A percentile compares a stretch with the other conserved stretches of the same genome.
These are phyloP conservation scores for Pantherophis vulpinus DNA, from an alignment of 2,797 vertebrate species.

Conservation along the genomic window DNA sequence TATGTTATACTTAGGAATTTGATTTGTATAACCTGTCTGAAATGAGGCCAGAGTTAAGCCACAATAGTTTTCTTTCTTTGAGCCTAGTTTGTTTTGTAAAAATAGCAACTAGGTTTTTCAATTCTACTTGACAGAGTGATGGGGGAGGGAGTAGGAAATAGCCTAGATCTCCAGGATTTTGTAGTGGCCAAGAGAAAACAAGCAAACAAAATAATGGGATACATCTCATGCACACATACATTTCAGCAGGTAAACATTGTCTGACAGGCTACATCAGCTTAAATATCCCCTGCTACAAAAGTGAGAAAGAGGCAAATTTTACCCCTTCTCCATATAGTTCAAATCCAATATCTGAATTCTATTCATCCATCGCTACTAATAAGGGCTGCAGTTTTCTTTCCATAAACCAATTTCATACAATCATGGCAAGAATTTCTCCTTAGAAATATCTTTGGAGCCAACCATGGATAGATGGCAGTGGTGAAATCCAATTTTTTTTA, in stretches of 20 bases:
- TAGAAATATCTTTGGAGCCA: neutral
- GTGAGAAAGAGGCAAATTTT: neutral
- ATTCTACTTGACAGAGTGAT: neutral
- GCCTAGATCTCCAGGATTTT: neutral
- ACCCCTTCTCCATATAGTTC: neutral
- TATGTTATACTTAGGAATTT: neutral
- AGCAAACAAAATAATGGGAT: neutral
- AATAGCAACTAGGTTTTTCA: neutral
- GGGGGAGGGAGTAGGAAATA: neutral
- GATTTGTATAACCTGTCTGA: neutral
- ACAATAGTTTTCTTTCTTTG: neutral
- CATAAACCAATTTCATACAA: neutral
- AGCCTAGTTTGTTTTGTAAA: neutral
- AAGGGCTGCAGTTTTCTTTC: neutral
- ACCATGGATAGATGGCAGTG: neutral
- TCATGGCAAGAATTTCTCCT: neutral
- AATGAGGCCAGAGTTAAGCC: neutral
- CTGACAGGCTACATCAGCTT: neutral
- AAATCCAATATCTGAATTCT: neutral
- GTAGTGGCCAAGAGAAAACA: neutral
- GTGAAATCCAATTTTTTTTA: too few relatives aligned
- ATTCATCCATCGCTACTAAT: neutral
- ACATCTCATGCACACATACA: neutral
- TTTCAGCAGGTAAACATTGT: neutral
- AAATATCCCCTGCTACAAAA: neutral